phyloP scores from a whole-genome alignment of 2,888 invertebrate species.

The Ephialtes manifestator region DNA sequence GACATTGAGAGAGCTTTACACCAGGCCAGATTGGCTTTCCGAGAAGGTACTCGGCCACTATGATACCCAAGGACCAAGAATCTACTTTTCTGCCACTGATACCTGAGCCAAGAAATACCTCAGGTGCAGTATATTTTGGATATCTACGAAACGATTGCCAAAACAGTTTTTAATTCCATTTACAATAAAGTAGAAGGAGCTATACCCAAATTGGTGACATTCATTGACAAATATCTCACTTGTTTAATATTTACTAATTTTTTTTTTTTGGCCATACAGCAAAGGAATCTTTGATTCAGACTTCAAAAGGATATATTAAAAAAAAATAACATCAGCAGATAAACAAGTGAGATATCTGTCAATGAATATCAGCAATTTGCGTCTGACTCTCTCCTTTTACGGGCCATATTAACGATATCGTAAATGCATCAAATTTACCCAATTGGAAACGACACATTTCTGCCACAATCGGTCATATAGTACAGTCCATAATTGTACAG shows the following conservation, averaged over 20 bases:
- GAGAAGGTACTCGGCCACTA: constrained; percentile 93
- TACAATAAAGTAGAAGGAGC: not conserved
- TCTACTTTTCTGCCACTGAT: constrained; percentile 92
- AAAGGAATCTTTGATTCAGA: too few relatives aligned
- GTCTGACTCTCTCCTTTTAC: too few relatives aligned
- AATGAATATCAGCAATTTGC: too few relatives aligned
- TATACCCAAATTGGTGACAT: too few relatives aligned
- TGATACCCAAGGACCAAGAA: constrained; percentile 97
- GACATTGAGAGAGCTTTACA: constrained; percentile 91
- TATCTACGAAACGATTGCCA: constrained; percentile 87
- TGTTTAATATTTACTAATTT: not conserved
- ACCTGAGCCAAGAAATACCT: constrained; percentile 90
- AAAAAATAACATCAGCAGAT: too few relatives aligned
- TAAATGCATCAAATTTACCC: constrained; percentile 87
- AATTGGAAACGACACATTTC: constrained; percentile 95
- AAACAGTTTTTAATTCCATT: not conserved
- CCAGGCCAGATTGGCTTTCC: constrained; percentile 91
- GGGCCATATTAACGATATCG: not conserved
- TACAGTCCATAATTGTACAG: constrained; percentile 97
- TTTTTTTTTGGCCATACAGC: constrained; percentile 8
- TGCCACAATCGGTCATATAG: constrained; percentile 95
- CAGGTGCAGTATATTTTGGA: constrained; percentile 93
- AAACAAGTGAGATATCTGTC: too few relatives aligned
- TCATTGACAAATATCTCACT: too few relatives aligned
- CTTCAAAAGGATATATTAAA: too few relatives aligned